Evolutionary conservation across 2,797 vertebrate genomes (phyloP).

Genomic region (Trichosurus vulpecula): DNA sequence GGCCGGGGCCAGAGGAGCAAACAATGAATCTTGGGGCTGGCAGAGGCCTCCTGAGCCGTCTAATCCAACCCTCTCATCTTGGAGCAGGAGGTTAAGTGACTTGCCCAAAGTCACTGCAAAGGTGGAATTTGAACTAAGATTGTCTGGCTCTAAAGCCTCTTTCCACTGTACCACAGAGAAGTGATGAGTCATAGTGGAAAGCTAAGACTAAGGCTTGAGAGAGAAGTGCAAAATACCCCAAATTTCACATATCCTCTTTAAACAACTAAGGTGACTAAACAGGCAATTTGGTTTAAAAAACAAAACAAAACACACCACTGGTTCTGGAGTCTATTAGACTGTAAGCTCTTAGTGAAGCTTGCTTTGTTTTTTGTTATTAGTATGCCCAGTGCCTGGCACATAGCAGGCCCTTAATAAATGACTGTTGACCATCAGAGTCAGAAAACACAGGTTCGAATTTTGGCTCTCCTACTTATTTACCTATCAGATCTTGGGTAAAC

Average conservation of each 20-base stretch:
- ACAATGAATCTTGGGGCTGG: not conserved
- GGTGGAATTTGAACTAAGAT: not conserved
- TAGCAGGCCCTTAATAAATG: not conserved
- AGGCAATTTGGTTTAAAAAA: not conserved
- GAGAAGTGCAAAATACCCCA: not conserved
- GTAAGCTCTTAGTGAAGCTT: not conserved
- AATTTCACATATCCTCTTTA: not conserved
- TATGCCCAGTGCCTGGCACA: not conserved
- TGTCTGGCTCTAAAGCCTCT: not conserved
- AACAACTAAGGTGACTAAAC: not conserved
- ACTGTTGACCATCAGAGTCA: not conserved
- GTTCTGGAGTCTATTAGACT: not conserved
- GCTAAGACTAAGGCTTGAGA: not conserved
- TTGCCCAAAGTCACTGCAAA: not conserved
- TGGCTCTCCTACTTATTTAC: not conserved
- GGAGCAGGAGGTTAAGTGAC: not conserved
- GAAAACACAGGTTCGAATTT: not conserved
- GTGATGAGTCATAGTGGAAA: not conserved
- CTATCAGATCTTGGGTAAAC: not conserved
- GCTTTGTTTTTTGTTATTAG: not conserved
- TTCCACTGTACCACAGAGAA: not conserved
- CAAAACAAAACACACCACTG: no score
- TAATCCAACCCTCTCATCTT: not conserved
- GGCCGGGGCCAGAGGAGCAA: not conserved
- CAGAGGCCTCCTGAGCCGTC: not conserved